Percentiles rank a stretch among this genome's conserved stretches.
Evolutionary conservation across 2,797 vertebrate species (phyloP).

Genomic region (Acestrorhynchus altus): DNA sequence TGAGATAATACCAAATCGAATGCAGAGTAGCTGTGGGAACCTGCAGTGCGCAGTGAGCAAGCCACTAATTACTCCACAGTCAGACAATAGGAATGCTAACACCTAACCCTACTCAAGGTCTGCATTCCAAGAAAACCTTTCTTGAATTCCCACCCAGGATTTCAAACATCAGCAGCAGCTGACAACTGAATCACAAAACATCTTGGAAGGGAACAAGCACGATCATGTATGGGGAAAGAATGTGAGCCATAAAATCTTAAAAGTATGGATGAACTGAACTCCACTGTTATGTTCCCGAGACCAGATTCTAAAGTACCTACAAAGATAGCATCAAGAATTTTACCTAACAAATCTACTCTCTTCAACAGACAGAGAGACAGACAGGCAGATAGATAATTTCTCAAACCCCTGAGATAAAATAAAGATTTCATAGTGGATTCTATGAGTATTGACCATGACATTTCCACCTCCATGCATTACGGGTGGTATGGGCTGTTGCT

Average conservation of each 20-base stretch:
- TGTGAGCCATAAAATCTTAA: background rate
- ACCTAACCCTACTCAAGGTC: constrained; percentile 37
- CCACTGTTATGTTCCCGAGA: too few relatives aligned
- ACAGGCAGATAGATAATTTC: too few relatives aligned
- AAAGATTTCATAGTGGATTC: too few relatives aligned
- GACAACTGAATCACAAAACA: constrained; percentile 8
- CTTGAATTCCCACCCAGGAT: constrained; percentile 13
- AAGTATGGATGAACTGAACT: too few relatives aligned
- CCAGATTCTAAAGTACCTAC: too few relatives aligned
- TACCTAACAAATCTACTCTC: too few relatives aligned
- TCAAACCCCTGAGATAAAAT: too few relatives aligned
- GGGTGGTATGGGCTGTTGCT: too few relatives aligned
- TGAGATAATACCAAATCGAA: constrained; percentile 71
- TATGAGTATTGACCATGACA: too few relatives aligned
- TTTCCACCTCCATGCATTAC: too few relatives aligned
- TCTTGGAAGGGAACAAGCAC: background rate
- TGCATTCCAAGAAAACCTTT: constrained; percentile 5
- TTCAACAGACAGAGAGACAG: too few relatives aligned
- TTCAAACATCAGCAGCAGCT: constrained; percentile 1
- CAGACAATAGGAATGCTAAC: constrained; percentile 63
- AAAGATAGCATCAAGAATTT: too few relatives aligned
- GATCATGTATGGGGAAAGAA: background rate
- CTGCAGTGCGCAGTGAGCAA: constrained; percentile 59
- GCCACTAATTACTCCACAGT: constrained; percentile 61
- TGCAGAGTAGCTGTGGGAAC: constrained; percentile 78